Evolutionary conservation across 2,888 invertebrate species (phyloP).

Genomic region (Cepaea hortensis): DNA sequence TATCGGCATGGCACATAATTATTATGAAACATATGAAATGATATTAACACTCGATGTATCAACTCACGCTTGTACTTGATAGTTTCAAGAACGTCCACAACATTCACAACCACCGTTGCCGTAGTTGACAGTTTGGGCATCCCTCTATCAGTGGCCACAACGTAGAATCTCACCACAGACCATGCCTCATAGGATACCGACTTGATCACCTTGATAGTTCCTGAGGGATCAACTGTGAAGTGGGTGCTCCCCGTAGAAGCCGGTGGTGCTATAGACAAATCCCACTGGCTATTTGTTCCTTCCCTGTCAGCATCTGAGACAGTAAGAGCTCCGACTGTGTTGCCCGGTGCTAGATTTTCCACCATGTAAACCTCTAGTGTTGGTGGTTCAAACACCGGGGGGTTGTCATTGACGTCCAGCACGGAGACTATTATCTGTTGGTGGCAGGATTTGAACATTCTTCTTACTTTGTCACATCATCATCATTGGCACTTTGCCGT

Average conservation of each 20-base stretch:
- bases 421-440: conserved; percentile 15
- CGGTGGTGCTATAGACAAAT: neutral
- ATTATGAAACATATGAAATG: too few species aligned
- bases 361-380: conserved; percentile 7
- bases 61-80: neutral
- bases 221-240: conserved; percentile 27
- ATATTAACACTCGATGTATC: neutral
- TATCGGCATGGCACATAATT: too few species aligned
- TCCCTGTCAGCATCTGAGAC: conserved; percentile 31
- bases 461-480: neutral
- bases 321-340: neutral
- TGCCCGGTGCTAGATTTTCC: conserved; percentile 21
- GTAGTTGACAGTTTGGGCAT: conserved; percentile 26
- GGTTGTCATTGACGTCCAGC: conserved; percentile 66
- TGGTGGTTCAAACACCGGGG: conserved; percentile 58
- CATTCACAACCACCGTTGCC: conserved; percentile 25
- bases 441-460: too few species aligned
- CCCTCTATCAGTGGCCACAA: conserved; percentile 40
- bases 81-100: conserved; percentile 14
- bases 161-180: conserved; percentile 23
- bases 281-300: conserved; percentile 3
- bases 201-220: conserved; percentile 2
- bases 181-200: neutral
- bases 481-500: too few species aligned
- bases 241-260: neutral